Evolutionary conservation across 2,113 vertebrate species (phyloP).

Genomic region (Prunella himalayana): DNA sequence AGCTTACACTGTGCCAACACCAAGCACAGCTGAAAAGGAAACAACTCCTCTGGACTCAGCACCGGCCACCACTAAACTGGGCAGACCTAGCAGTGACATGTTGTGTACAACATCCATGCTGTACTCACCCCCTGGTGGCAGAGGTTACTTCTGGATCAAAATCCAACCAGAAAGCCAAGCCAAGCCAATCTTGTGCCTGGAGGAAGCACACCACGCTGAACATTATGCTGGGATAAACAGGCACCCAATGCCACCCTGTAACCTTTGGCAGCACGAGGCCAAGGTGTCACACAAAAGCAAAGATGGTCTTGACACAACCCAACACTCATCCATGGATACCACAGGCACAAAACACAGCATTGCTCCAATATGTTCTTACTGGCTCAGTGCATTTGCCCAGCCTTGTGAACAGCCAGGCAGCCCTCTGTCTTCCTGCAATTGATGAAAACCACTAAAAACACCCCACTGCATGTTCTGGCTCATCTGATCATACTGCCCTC

Average conservation of each 20-base stretch:
- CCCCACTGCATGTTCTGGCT: not conserved
- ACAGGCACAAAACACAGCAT: not conserved
- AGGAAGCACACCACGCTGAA: not conserved
- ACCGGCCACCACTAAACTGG: not conserved
- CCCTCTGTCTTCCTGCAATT: not conserved
- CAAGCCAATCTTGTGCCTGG: not conserved
- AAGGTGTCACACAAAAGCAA: not conserved
- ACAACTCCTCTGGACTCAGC: not conserved
- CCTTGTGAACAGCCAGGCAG: not conserved
- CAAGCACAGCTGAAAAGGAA: not conserved
- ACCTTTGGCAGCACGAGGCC: not conserved
- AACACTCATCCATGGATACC: not conserved
- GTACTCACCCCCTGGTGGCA: not conserved
- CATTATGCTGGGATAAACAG: not conserved
- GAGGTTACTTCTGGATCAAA: not conserved
- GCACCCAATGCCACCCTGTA: not conserved
- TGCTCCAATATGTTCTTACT: not conserved
- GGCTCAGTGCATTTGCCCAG: not conserved
- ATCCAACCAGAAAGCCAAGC: not conserved
- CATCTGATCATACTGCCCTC: not conserved
- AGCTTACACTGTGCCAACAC: not conserved
- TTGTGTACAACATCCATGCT: fast-evolving
- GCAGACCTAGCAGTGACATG: not conserved
- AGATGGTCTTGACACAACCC: not conserved
- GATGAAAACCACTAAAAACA: not conserved